A percentile compares a stretch with the other conserved stretches of the same genome.
Evolutionary conservation across 2,797 vertebrate species (phyloP).

Genomic region (Coluber constrictor): DNA sequence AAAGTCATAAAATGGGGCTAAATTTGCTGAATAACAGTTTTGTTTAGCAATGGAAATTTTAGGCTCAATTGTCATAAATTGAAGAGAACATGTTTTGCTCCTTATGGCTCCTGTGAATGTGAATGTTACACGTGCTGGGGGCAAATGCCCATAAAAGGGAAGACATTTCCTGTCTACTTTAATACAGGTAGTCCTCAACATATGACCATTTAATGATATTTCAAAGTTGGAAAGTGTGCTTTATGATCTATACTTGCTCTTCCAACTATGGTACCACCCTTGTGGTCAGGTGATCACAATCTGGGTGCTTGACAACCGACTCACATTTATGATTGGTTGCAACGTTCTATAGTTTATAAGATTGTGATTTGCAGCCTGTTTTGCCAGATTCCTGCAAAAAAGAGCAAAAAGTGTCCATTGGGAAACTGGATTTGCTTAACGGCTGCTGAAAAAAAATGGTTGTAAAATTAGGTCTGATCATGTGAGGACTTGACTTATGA

Average conservation of each 20-base stretch:
- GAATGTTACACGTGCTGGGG: not conserved
- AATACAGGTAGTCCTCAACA: not conserved
- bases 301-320: not conserved
- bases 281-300: not conserved
- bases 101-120: not conserved
- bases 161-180: not conserved
- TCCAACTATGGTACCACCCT: not conserved
- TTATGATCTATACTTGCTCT: not conserved
- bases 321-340: not conserved
- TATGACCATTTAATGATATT: not conserved
- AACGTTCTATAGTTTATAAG: not conserved
- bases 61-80: not conserved
- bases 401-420: not conserved
- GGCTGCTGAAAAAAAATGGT: not conserved
- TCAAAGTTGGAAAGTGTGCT: not conserved
- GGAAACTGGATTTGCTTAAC: not conserved
- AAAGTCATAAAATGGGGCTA: not conserved
- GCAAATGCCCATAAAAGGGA: not conserved
- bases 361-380: not conserved
- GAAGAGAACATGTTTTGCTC: not conserved
- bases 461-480: not conserved
- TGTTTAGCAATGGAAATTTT: not conserved
- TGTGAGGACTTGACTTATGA: not conserved
- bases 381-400: not conserved
- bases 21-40: not conserved